Conservation (phyloP, 2,888 invertebrate species). For the Melikaiella ostensackeni region DNA sequence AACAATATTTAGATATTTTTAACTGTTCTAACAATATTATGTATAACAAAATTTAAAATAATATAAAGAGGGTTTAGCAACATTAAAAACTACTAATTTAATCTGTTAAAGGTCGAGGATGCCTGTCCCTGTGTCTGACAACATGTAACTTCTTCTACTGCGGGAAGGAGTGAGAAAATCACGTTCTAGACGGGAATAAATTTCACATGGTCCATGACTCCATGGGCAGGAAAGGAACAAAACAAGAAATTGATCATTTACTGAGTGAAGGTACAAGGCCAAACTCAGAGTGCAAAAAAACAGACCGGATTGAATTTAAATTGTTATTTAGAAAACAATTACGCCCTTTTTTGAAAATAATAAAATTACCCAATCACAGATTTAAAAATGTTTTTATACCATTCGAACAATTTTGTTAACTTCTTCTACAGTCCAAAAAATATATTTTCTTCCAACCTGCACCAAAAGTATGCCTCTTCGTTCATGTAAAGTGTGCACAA, state of each 20-base stretch:
- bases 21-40: background rate
- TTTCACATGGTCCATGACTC: conserved; percentile 10
- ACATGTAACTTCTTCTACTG: conserved; percentile 29
- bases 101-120: background rate
- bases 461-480: no score
- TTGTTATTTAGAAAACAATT: background rate
- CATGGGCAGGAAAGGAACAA: background rate
- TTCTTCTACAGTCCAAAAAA: no score
- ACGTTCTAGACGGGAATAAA: background rate
- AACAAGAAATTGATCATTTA: conserved; percentile 1
- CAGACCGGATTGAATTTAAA: background rate
- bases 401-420: no score
- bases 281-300: background rate
- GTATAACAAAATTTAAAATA: background rate
- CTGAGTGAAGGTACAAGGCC: conserved; percentile 18
- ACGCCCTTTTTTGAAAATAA: background rate
- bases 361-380: no score
- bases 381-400: no score
- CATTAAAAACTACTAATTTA: background rate
- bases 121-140: conserved; percentile 10
- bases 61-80: background rate
- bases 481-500: no score
- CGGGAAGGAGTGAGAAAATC: background rate
- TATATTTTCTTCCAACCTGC: no score
- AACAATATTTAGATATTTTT: background rate